Percentiles rank a stretch among this genome's conserved stretches.
These are phyloP conservation scores for Cetonia aurata DNA, from an alignment of 2,888 invertebrate species.

Conservation along the genomic window DNA sequence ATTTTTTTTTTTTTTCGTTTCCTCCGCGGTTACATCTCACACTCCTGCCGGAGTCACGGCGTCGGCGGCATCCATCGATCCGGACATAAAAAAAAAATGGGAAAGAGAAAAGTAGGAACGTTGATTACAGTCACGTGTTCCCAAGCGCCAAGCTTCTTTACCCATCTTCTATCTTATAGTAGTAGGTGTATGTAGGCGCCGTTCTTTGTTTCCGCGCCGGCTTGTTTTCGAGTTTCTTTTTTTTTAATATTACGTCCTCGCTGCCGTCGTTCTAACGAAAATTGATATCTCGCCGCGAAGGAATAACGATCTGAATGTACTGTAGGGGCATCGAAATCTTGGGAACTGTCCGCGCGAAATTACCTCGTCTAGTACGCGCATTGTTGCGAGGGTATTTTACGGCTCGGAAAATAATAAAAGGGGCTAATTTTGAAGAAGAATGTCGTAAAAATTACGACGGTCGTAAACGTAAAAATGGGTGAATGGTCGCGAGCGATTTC, in stretches of 20 bases:
- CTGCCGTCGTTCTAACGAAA: neutral
- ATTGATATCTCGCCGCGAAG: too few species aligned
- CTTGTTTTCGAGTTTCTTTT: neutral
- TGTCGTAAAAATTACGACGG: too few species aligned
- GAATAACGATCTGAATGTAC: too few species aligned
- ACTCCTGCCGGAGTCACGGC: constrained; percentile 1
- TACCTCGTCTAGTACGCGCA: too few species aligned
- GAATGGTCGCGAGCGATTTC: too few species aligned
- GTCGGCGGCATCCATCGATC: constrained; percentile 20
- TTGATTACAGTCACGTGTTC: constrained; percentile 19
- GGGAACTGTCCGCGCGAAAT: too few species aligned
- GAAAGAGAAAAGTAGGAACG: neutral
- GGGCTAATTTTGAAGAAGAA: too few species aligned
- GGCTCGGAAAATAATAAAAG: too few species aligned
- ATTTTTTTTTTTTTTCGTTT: neutral
- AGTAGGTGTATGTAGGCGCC: too few species aligned
- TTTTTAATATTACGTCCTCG: neutral
- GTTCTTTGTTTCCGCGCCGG: neutral
- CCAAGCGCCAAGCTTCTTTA: neutral
- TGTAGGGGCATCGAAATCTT: too few species aligned
- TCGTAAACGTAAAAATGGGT: too few species aligned
- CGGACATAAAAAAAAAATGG: neutral
- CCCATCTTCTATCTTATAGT: neutral
- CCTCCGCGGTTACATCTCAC: neutral
- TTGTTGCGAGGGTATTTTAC: too few species aligned